Base-by-base conservation (phyloP, 2,113 vertebrate species). In the Mustela lutreola region DNA sequence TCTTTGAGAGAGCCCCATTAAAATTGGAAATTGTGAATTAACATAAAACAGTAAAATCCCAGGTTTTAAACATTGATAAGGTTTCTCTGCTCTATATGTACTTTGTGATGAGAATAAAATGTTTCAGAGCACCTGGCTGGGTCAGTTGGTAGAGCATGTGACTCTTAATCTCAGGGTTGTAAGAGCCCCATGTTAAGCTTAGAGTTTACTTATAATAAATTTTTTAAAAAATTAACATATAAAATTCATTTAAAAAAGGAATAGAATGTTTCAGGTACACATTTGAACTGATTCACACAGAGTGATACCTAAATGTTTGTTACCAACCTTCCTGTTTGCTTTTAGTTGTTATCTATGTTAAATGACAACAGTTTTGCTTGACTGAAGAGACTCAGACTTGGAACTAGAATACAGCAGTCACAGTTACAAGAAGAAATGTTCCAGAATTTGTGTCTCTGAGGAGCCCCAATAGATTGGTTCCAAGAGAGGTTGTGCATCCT, bases 21-120 rank as follows among this genome's bases (percentile, higher is more conserved):
- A 39, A 67, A 83, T 18, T 36, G 26, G 26, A 67, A 94, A 65
- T 85, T 70, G 16, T 63, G 36, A 91, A 85, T 76, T 63, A 88
- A 58, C 26, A 56, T 75, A 81, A 89, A 75, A 45, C 2, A 73
- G 39, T 62, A 71, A 73, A 76, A 56, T 82, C 24, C 14, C 6
- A 56, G 22, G 7, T 45, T 78, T 82, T 21, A 60, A 71, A n/a
- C 16, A 39, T 5, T 56, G 33, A 24, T 28, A 62, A 48, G 2
- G 0, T 62, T 80, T 76, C 56, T 96, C 26, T 81, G 11, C 5
- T 82, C 83, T 79, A 5, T 42, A 56, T 0, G 28, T 8, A 56
- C 33, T 33, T 22, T 62, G 15, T 76, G 22, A 60, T 89, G 45
- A 56, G 19, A 90, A 28, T 26, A 87, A 79, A 39, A 76, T 4